These are phyloP conservation scores for Lasiurus cinereus DNA, from an alignment of 2,113 vertebrate genomes.

Conservation along the genomic window DNA sequence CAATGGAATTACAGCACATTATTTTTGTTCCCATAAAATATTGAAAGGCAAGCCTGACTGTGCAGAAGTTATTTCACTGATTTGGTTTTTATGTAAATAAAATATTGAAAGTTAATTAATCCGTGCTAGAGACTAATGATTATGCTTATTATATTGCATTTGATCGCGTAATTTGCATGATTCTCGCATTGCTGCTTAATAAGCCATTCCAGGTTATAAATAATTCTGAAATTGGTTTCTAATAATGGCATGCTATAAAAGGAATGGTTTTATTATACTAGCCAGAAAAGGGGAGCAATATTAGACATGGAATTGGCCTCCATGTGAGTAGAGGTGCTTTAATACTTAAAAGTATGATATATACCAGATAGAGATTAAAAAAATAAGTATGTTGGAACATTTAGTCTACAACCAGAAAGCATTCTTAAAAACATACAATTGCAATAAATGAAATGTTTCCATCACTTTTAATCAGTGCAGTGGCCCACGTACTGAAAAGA, in stretches of 20 bases:
- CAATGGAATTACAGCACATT: conserved; percentile 89
- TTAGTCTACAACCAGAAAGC: conserved; percentile 82
- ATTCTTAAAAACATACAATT: conserved; percentile 81
- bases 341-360: conserved; percentile 86
- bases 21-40: conserved; percentile 92
- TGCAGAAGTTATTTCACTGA: conserved; percentile 94
- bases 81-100: conserved; percentile 97
- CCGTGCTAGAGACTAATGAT: conserved; percentile 95
- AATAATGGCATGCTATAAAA: conserved; percentile 94
- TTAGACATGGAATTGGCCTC: conserved; percentile 84
- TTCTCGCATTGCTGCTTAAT: conserved; percentile 96
- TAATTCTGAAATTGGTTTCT: conserved; percentile 94
- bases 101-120: conserved; percentile 92
- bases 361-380: conserved; percentile 80
- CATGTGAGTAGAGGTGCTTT: conserved; percentile 85
- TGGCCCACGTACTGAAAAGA: conserved; percentile 81
- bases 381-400: conserved; percentile 80
- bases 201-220: conserved; percentile 95
- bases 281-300: conserved; percentile 86
- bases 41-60: conserved; percentile 91
- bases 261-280: conserved; percentile 91
- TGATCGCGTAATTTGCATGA: conserved; percentile 95
- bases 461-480: conserved; percentile 82
- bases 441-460: conserved; percentile 85
- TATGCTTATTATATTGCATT: conserved; percentile 95